Evolutionary conservation across 2,888 invertebrate genomes (phyloP).

Genomic region (Autographa pulchrina): DNA sequence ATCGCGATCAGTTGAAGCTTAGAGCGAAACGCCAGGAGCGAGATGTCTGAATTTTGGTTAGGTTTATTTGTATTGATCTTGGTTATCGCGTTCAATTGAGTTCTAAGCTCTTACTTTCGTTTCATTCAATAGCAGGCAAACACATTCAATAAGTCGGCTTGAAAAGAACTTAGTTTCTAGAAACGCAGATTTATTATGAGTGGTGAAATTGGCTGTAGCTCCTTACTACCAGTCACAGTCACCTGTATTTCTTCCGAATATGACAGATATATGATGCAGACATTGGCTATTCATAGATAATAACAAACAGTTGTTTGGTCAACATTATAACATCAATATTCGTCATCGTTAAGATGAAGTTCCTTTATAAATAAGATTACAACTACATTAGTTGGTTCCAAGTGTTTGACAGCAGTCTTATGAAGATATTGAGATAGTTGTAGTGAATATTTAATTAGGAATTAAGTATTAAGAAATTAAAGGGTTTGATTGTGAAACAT

Average conservation of each 20-base stretch:
- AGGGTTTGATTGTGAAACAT: neutral
- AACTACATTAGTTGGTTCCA: neutral
- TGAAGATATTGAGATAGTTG: neutral
- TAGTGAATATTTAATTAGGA: no score
- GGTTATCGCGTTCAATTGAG: no score
- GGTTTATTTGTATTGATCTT: no score
- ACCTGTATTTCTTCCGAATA: neutral
- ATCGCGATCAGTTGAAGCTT: no score
- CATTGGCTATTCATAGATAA: neutral
- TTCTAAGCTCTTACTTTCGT: no score
- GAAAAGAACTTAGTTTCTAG: no score
- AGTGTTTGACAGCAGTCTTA: neutral
- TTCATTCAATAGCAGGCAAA: no score
- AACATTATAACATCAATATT: slow-evolving; percentile 8
- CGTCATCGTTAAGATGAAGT: neutral
- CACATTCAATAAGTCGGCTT: no score
- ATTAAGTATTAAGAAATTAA: neutral
- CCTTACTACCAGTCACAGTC: slow-evolving; percentile 3
- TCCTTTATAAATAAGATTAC: neutral
- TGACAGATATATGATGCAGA: neutral
- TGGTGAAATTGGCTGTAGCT: no score
- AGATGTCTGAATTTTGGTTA: no score
- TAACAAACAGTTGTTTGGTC: slow-evolving; percentile 16
- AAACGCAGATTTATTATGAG: neutral
- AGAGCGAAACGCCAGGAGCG: no score